Evolutionary conservation across 2,797 vertebrate species (phyloP).

Genomic region (Peromyscus aztecus): DNA sequence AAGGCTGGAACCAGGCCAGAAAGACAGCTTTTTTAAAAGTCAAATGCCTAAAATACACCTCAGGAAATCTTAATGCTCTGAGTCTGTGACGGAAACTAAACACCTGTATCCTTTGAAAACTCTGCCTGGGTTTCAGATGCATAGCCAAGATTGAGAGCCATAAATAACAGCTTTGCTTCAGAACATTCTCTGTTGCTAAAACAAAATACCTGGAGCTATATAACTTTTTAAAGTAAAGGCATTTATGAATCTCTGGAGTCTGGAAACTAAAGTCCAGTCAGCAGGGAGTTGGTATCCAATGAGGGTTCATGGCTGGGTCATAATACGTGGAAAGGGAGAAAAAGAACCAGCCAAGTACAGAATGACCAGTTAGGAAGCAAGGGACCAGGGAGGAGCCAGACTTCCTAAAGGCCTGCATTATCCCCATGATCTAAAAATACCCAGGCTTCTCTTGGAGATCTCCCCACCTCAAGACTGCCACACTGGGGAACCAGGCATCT

Average conservation of each 20-base stretch:
- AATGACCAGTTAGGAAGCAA: neutral
- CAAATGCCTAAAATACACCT: neutral
- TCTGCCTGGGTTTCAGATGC: neutral
- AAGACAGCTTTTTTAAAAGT: conserved; percentile 51
- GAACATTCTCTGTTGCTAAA: neutral
- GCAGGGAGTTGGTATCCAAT: neutral
- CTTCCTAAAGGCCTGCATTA: neutral
- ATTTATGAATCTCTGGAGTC: neutral
- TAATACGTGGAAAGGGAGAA: neutral
- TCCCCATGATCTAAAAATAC: neutral
- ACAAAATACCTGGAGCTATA: neutral
- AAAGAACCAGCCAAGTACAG: neutral
- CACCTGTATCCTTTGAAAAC: neutral
- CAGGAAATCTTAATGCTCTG: neutral
- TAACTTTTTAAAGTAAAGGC: neutral
- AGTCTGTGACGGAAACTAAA: conserved; percentile 17
- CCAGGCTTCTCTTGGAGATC: neutral
- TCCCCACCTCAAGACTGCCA: neutral
- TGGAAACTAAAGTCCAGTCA: neutral
- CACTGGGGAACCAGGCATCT: neutral
- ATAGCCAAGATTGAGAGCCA: neutral
- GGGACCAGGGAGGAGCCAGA: neutral
- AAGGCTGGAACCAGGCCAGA: neutral
- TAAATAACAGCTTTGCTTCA: neutral
- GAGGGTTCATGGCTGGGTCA: neutral